phyloP scores from a whole-genome alignment of 2,113 vertebrate genomes.

The Gobiocypris rarus region DNA sequence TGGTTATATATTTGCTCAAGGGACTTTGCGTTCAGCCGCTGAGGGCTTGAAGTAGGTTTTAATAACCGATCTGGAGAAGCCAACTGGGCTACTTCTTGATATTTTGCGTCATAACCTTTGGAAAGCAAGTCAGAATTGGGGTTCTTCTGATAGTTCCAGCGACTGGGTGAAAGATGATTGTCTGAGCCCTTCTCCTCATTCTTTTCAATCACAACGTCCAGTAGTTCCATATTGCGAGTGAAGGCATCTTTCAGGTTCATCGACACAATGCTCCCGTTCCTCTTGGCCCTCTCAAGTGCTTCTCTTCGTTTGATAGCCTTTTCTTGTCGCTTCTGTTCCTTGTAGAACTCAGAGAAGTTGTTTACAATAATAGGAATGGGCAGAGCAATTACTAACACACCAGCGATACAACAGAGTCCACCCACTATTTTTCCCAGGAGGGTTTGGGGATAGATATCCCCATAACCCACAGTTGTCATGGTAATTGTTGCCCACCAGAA shows the following conservation, averaged over 20 bases:
- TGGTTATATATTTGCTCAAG: conserved; percentile 87
- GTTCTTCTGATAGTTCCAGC: conserved; percentile 90
- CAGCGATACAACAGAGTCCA: conserved; percentile 96
- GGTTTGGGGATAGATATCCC: conserved; percentile 97
- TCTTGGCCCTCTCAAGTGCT: conserved; percentile 94
- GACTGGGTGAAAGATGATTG: conserved; percentile 88
- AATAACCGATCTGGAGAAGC: conserved; percentile 82
- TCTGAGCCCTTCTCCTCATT: conserved; percentile 84
- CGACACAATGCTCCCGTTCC: conserved; percentile 96
- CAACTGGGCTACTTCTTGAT: conserved; percentile 85
- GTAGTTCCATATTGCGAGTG: conserved; percentile 93
- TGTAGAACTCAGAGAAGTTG: conserved; percentile 98
- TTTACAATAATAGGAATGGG: conserved; percentile 99
- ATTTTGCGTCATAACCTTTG: conserved; percentile 79
- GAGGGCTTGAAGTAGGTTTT: conserved; percentile 69
- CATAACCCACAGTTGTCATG: conserved; percentile 98
- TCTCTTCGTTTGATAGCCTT: conserved; percentile 97
- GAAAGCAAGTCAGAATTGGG: conserved; percentile 75
- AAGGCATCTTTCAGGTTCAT: conserved; percentile 97
- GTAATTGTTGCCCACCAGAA: conserved; percentile 99
- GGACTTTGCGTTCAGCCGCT: conserved; percentile 77
- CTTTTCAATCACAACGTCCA: conserved; percentile 92
- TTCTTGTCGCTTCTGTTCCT: conserved; percentile 97
- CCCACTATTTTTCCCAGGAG: conserved; percentile 96
- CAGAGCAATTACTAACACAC: conserved; percentile 94